A percentile compares a stretch with the other conserved stretches of the same genome.
These are phyloP conservation scores for Aphidius gifuensis DNA, from an alignment of 1,140 invertebrate genomes.

Conservation along the genomic window DNA sequence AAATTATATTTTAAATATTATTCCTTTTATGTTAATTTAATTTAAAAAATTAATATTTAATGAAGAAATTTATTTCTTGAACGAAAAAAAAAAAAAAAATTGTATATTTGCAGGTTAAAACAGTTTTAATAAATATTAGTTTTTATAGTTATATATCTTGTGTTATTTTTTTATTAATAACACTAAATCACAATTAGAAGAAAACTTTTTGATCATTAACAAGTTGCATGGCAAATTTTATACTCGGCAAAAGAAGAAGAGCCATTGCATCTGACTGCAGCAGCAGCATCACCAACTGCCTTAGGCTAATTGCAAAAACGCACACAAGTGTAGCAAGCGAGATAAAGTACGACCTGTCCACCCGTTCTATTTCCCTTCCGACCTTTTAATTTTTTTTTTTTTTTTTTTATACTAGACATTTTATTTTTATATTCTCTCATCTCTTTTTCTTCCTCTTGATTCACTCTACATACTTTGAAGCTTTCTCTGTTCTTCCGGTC, in stretches of 20 bases:
- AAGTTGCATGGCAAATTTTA: conserved; percentile 10
- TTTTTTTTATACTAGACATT: background rate
- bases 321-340: conserved; percentile 16
- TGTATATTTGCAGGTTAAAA: too few relatives aligned
- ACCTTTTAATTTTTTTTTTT: conserved; percentile 7
- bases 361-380: conserved; percentile 15
- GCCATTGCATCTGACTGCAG: conserved; percentile 17
- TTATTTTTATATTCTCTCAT: conserved; percentile 15
- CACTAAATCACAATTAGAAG: conserved; percentile 14
- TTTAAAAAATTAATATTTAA: too few relatives aligned
- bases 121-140: too few relatives aligned
- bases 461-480: conserved; percentile 7
- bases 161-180: conserved; percentile 8
- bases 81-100: too few relatives aligned
- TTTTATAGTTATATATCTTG: too few relatives aligned
- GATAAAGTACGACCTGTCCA: conserved; percentile 11
- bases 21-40: too few relatives aligned
- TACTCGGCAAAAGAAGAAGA: conserved; percentile 7
- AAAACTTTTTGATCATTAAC: conserved; percentile 14
- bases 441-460: conserved; percentile 14
- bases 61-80: too few relatives aligned
- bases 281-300: background rate
- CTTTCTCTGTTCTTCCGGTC: background rate
- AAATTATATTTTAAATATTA: too few relatives aligned
- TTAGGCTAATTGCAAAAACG: conserved; percentile 19